These are phyloP conservation scores for Hyposmocoma kahamanoa DNA, from an alignment of 1,140 invertebrate genomes.

Conservation along the genomic window DNA sequence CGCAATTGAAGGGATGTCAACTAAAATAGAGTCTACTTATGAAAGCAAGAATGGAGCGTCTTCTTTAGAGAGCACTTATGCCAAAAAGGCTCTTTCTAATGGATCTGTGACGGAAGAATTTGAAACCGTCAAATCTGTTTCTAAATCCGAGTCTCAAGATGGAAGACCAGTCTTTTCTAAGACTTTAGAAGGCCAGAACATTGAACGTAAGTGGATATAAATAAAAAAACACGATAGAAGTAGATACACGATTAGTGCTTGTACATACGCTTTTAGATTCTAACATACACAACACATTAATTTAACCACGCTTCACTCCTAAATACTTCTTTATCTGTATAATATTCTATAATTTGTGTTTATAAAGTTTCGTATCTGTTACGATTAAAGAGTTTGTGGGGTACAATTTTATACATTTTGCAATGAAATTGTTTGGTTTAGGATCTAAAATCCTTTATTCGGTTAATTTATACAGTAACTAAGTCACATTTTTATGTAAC, in stretches of 20 bases:
- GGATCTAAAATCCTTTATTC: too few species aligned
- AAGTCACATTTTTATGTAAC: too few species aligned
- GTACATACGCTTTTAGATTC: conserved; percentile 64
- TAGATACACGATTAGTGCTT: conserved; percentile 51
- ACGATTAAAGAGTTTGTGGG: too few species aligned
- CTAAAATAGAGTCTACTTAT: conserved; percentile 50
- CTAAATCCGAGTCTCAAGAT: conserved; percentile 54
- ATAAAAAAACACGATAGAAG: conserved; percentile 10
- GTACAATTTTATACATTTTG: too few species aligned
- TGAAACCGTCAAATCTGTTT: conserved; percentile 37
- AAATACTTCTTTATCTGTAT: neutral
- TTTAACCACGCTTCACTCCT: conserved; percentile 45
- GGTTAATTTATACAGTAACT: too few species aligned
- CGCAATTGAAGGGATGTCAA: conserved; percentile 40
- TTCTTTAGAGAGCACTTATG: conserved; percentile 50
- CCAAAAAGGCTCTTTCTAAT: conserved; percentile 43
- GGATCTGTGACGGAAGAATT: conserved; percentile 38
- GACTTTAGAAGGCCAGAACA: conserved; percentile 82
- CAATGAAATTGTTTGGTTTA: too few species aligned
- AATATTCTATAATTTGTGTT: neutral
- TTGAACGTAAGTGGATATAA: conserved; percentile 83
- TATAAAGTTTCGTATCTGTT: too few species aligned
- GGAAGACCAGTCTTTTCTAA: conserved; percentile 81
- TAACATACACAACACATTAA: conserved; percentile 61
- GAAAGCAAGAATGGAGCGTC: conserved; percentile 50